Evolutionary conservation across 2,888 invertebrate genomes (phyloP).

Genomic region (Tubulanus polymorphus): DNA sequence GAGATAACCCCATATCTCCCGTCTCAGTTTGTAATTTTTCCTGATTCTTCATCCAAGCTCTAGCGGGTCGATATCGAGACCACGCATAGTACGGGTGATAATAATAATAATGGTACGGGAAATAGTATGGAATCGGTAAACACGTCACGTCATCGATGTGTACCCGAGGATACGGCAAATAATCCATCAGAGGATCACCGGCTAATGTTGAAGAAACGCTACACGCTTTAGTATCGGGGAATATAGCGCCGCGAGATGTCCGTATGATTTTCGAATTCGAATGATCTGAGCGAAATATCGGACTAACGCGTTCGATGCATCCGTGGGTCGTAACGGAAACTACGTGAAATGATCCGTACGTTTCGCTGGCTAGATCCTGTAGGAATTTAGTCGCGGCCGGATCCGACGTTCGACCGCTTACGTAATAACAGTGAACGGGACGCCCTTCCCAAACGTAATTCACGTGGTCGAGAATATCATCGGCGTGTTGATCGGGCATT

Average conservation of each 20-base stretch:
- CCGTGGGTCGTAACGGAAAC: conserved; percentile 41
- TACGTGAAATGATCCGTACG: conserved; percentile 48
- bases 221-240: conserved; percentile 31
- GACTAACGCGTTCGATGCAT: conserved; percentile 44
- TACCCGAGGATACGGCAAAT: neutral
- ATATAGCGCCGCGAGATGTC: conserved; percentile 37
- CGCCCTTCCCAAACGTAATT: conserved; percentile 31
- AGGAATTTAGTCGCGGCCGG: conserved; percentile 41
- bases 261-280: conserved; percentile 34
- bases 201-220: conserved; percentile 36
- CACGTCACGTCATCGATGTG: neutral
- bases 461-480: conserved; percentile 45
- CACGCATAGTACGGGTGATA: conserved; percentile 15
- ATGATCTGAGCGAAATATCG: conserved; percentile 41
- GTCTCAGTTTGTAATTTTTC: conserved; percentile 28
- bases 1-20: conserved; percentile 26
- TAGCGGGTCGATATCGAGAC: conserved; percentile 37
- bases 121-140: neutral
- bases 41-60: conserved; percentile 34
- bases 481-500: conserved; percentile 46
- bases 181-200: conserved; percentile 25
- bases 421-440: conserved; percentile 48
- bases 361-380: conserved; percentile 46
- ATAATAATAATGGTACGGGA: conserved; percentile 6
- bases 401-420: conserved; percentile 33